phyloP scores from a whole-genome alignment of 2,888 invertebrate species.

The Phalera bucephala region DNA sequence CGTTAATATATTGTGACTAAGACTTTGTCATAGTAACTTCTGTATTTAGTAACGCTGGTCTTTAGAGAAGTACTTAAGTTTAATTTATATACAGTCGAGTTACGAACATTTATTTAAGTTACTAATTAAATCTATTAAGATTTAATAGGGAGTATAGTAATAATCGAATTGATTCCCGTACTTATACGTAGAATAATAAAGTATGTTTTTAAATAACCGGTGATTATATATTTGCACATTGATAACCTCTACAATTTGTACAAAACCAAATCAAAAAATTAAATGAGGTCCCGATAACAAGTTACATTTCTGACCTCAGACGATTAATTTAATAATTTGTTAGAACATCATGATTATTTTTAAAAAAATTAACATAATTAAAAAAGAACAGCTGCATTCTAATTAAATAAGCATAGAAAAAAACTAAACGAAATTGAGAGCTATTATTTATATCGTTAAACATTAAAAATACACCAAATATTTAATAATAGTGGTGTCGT shows the following conservation, averaged over 20 bases:
- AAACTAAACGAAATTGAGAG: conserved; percentile 5
- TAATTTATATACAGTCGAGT: no score
- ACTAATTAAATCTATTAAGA: no score
- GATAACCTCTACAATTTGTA: conserved; percentile 8
- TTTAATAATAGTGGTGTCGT: background rate
- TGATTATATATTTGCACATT: background rate
- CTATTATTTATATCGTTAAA: background rate
- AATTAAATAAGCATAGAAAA: conserved; percentile 3
- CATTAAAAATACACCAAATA: background rate
- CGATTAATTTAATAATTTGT: background rate
- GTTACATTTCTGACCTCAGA: background rate
- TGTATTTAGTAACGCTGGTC: no score
- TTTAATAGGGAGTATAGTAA: no score
- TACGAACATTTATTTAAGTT: no score
- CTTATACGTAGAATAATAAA: no score
- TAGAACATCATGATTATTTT: background rate
- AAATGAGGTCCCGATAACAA: background rate
- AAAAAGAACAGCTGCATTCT: no score
- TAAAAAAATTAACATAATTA: background rate
- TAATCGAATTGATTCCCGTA: no score
- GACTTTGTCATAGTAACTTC: no score
- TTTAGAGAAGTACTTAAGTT: no score
- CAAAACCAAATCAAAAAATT: background rate
- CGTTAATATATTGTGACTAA: no score
- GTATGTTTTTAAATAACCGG: no score